Evolutionary conservation across 2,888 invertebrate species (phyloP).

Genomic region (Eristalinus aeneus): DNA sequence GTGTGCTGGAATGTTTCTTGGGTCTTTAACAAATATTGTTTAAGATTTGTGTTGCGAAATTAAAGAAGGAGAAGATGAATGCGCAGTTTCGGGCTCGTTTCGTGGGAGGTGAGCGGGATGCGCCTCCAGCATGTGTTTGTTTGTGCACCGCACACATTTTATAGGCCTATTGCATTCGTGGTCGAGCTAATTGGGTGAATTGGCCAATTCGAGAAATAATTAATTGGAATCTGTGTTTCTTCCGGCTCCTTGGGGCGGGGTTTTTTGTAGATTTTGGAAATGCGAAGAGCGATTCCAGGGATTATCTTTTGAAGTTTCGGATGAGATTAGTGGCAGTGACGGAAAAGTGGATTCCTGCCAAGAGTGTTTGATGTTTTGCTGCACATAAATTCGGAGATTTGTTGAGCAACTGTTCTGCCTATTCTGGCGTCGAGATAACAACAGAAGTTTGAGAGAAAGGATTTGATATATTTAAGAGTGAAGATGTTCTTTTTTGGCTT

Average conservation of each 20-base stretch:
- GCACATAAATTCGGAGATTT: not conserved
- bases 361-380: not conserved
- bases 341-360: not conserved
- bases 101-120: not conserved
- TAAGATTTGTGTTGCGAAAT: constrained; percentile 44
- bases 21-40: constrained; percentile 29
- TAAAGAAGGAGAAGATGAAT: not conserved
- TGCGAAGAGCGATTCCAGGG: not conserved
- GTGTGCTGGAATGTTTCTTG: constrained; percentile 9
- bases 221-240: not conserved
- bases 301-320: constrained; percentile 36
- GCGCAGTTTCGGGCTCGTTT: not conserved
- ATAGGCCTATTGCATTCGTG: not conserved
- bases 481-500: not conserved
- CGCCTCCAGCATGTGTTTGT: not conserved
- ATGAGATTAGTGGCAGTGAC: not conserved
- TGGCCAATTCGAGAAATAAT: constrained; percentile 20
- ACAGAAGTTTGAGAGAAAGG: not conserved
- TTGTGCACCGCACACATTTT: not conserved
- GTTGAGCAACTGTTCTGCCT: not conserved
- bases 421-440: not conserved
- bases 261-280: not conserved
- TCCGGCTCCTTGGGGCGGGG: not conserved
- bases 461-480: not conserved
- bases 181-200: constrained; percentile 20